Base-by-base conservation (phyloP, 2,113 vertebrate species). In the Nanorana parkeri region DNA sequence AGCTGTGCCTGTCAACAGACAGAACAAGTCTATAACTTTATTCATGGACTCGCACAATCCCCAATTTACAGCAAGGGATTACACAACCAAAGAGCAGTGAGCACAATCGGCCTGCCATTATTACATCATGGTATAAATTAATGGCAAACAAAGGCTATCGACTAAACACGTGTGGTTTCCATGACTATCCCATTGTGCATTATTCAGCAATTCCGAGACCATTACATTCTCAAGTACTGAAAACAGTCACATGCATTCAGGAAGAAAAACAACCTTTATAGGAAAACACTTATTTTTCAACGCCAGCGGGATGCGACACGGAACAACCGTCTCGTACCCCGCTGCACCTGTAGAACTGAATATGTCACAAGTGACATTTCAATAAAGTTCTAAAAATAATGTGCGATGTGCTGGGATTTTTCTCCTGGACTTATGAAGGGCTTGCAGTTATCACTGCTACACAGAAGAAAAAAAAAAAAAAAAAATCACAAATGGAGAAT, bases 171-270 rank as follows among this genome's bases (percentile, higher is more conserved):
- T 66, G 68, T 81, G 79, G 36, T 52, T 36, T 65, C 60, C 47
- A 66, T 73, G 68, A 73, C 68, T 81, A 65, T 81, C 32, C 60
- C 47, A 81, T 64, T 74, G 79, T 73, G 63, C 66, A 80, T 80
- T 71, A 69, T 69, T 69, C 65, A 60, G 17, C 20, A 60, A 21
- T 47, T 66, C 21, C 52, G 41, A 68, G 65, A 60, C 77, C 54
- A 68, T 68, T 68, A 79, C 77, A 69, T 47, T 56, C 77, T 60
- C 65, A 52, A 68, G 17, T 56, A 41, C n/a, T 8, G 54, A 68
- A 68, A 68, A 69, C 54, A 60, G 54, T 17, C 16, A 19, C 7
- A 5, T 60, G 52, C 16, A 66, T 61, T 78, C 20, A n/a, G 47
- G 29, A 10, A 47, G 47, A 68, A 41, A 36, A n/a, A 76, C 11